A percentile compares a stretch with the other conserved stretches of the same genome.
phyloP scores from a whole-genome alignment of 2,113 vertebrate species.

The Eurypyga helias region DNA sequence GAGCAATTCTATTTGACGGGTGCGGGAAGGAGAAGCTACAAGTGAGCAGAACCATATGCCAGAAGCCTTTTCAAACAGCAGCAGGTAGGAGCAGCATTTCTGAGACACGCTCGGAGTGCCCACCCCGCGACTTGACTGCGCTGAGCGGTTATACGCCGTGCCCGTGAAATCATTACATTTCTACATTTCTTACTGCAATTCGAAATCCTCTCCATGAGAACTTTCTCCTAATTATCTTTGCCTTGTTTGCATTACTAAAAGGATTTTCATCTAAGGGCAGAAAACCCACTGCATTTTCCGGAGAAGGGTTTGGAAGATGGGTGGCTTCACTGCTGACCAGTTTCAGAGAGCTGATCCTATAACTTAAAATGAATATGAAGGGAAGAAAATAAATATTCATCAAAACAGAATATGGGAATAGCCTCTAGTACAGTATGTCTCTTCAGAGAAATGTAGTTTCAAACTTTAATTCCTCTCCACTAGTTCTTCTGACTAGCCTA shows the following conservation, averaged over 20 bases:
- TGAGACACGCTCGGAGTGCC: not conserved
- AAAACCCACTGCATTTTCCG: rapidly evolving
- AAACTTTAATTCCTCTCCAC: not conserved
- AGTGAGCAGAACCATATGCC: not conserved
- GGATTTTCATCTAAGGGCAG: not conserved
- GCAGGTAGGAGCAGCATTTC: rapidly evolving
- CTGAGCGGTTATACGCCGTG: not conserved
- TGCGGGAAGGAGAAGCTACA: not conserved
- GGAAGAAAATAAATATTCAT: not conserved
- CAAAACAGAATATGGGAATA: not conserved
- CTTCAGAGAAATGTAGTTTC: not conserved
- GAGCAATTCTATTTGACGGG: not conserved
- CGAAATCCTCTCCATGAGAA: not conserved
- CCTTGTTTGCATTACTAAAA: not conserved
- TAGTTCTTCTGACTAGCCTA: not conserved
- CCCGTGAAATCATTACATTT: not conserved
- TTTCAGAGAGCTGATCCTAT: not conserved
- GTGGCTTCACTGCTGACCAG: not conserved
- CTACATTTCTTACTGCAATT: not conserved
- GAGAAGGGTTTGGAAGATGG: not conserved
- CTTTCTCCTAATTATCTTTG: not conserved
- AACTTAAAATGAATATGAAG: not conserved
- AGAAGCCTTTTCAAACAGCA: not conserved
- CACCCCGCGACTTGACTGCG: no score
- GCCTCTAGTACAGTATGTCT: not conserved